A percentile compares a stretch with the other conserved stretches of the same genome.
phyloP scores from a whole-genome alignment of 2,888 invertebrate genomes.

The Amphipoea oculea region DNA sequence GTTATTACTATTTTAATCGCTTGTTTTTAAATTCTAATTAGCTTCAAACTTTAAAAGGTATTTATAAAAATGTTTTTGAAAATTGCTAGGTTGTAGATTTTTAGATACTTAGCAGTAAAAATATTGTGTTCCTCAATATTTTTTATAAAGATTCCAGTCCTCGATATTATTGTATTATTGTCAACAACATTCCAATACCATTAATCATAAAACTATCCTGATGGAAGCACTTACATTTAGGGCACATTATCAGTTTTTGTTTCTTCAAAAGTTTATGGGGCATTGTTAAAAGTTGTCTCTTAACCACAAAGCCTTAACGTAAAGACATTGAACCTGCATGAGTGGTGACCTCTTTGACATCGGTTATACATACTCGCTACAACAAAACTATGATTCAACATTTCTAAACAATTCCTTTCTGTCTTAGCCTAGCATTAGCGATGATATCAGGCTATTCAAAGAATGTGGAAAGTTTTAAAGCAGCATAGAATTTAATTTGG shows the following conservation, averaged over 20 bases:
- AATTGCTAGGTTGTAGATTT: neutral
- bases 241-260: conserved; percentile 78
- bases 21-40: conserved; percentile 1
- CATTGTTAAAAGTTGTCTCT: conserved; percentile 83
- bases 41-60: conserved; percentile 5
- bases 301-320: conserved; percentile 78
- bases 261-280: conserved; percentile 75
- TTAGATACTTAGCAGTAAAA: neutral
- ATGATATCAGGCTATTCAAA: conserved; percentile 72
- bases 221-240: conserved; percentile 78
- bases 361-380: conserved; percentile 71
- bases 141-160: conserved; percentile 5
- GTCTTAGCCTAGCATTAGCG: conserved; percentile 67
- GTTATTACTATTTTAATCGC: conserved; percentile 15
- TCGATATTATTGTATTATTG: conserved; percentile 25
- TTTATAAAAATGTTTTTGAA: neutral
- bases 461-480: conserved; percentile 15
- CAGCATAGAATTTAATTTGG: neutral
- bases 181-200: conserved; percentile 51
- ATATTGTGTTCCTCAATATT: neutral
- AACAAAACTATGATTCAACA: conserved; percentile 80
- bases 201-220: conserved; percentile 59
- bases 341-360: conserved; percentile 81
- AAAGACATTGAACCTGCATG: conserved; percentile 84
- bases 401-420: conserved; percentile 72